Base-by-base conservation (phyloP, 2,888 invertebrate genomes). In the Congeria kusceri region DNA sequence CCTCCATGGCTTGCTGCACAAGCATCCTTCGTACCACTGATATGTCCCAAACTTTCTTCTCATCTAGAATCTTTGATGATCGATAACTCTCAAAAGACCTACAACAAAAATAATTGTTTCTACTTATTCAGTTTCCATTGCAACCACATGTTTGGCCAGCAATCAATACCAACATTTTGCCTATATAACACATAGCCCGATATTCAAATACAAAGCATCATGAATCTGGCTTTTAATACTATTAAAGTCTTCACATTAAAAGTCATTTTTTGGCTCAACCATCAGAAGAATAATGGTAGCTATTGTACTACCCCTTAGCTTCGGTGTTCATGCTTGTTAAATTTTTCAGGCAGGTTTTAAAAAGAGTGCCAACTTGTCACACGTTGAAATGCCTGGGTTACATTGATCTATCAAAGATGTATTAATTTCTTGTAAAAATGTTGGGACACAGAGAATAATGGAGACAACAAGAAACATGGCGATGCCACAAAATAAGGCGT, bases 1-100 rank as follows among this genome's bases (percentile, higher is more conserved):
- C 53, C 20, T 49, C 68, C 47, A 73, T 73, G n/a, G 78, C 58
- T 47, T 67, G 56, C 25, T 32, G 44, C 15, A 53, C 15, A 53
- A 65, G 53, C 28, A 53, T 29, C n/a, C n/a, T n/a, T n/a, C n/a
- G n/a, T n/a, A n/a, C n/a, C n/a, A n/a, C n/a, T n/a, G n/a, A n/a
- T n/a, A n/a, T n/a, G n/a, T n/a, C n/a, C n/a, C n/a, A n/a, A n/a
- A n/a, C n/a, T n/a, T n/a, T n/a, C n/a, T n/a, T n/a, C n/a, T n/a
- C n/a, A n/a, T n/a, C n/a, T n/a, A n/a, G n/a, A n/a, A n/a, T n/a
- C n/a, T n/a, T n/a, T n/a, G 46, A 44, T 44, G 46, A 44, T 18
- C 46, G 46, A 44, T 44, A 44, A 44, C 18, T 18, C 18, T 44
- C 46, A 44, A 44, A 44, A 44, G 46, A 44, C 18, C 46, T 44